Evolutionary conservation across 2,113 vertebrate species (phyloP), one percentile per base, ranked within the genome.

Genomic region (Nycticorax nycticorax): DNA sequence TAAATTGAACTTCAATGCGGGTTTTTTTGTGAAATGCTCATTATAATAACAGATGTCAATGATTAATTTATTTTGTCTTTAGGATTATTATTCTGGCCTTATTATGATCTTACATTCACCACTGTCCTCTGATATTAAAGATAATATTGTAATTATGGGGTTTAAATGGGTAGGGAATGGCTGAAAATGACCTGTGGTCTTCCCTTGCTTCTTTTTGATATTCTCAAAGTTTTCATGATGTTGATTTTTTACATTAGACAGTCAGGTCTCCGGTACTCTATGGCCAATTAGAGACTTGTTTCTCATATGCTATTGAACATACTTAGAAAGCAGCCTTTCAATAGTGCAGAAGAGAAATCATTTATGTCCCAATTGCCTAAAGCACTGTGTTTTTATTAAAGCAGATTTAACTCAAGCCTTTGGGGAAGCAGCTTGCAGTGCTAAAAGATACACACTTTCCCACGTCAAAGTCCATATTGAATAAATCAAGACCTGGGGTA

Each of bases 331-430:
- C 64, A 84, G 20, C 76, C 66, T 77, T 97, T 88, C 91, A 72
- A 39, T 41, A 89, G 69, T 32, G 33, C 79, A 85, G 91, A 95
- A 89, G 80, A 97, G 76, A 87, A 93, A 95, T 92, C 14, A 92
- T 94, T 95, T 91, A n/a, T 75, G 56, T 93, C 92, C 91, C 92
- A 91, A 32, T 32, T 96, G 92, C 62, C 71, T 89, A 92, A 78
- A 92, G 88, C 73, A 53, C 88, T 89, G 41, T 91, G 73, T 91
- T 95, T 97, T 97, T 85, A 94, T 96, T 96, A 97, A 91, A 84
- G 86, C 48, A 72, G 56, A 52, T 92, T 93, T 92, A 91, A 96
- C 63, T 68, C 79, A 93, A 84, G 45, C 48, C 76, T 75, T 93
- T 79, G 35, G 72, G 71, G 52, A 93, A 92, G 37, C 27, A 93